phyloP scores from a whole-genome alignment of 1,140 invertebrate genomes.

The Paralvinella palmiformis region DNA sequence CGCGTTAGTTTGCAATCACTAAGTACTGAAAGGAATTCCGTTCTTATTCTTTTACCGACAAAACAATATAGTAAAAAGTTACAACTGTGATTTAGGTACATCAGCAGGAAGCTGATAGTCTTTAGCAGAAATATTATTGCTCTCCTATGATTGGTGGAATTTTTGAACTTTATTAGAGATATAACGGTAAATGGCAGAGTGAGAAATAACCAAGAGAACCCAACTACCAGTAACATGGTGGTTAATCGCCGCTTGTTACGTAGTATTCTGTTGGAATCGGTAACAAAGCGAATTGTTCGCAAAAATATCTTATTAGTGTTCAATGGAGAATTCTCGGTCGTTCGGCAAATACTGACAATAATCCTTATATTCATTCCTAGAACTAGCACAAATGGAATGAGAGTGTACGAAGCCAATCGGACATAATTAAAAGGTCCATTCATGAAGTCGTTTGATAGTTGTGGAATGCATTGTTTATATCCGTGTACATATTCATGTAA shows the following conservation, averaged over 20 bases:
- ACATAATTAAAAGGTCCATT: not conserved
- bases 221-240: constrained; percentile 43
- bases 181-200: constrained; percentile 44
- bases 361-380: constrained; percentile 7
- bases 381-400: constrained; percentile 11
- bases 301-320: too few relatives aligned
- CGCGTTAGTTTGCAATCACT: too few relatives aligned
- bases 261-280: not conserved
- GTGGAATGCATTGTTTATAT: not conserved
- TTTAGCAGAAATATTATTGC: constrained; percentile 28
- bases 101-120: constrained; percentile 37
- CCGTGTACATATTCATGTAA: too few relatives aligned
- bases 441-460: constrained; percentile 1
- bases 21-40: too few relatives aligned
- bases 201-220: constrained; percentile 44
- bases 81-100: constrained; percentile 49
- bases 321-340: not conserved
- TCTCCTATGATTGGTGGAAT: constrained; percentile 14
- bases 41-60: constrained; percentile 42
- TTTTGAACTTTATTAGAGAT: constrained; percentile 29
- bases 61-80: constrained; percentile 50
- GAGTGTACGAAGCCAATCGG: constrained; percentile 2
- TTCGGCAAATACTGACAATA: not conserved
- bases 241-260: constrained; percentile 23
- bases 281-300: too few relatives aligned